Evolutionary conservation across 2,888 invertebrate species (phyloP), one percentile per base, ranked within the genome.

Genomic region (Gryllus longicercus): DNA sequence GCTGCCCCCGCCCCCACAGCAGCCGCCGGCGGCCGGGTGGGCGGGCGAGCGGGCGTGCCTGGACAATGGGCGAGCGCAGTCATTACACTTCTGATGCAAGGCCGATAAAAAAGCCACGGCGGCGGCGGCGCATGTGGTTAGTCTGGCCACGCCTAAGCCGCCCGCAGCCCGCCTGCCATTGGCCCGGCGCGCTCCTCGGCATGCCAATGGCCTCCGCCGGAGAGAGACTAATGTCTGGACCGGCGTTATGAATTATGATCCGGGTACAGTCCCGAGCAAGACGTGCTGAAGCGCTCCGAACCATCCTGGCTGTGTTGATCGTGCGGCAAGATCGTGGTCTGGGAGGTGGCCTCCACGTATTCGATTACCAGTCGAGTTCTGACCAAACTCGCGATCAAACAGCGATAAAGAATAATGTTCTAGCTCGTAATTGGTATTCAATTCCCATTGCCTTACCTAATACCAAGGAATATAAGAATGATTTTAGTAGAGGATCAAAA

Each of bases 91-190:
- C 63, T 63, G 16, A 63, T 63, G 63, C 63, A 63, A 63, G 63
- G 63, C 63, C 63, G 63, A 63, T 63, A 63, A 63, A 63, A 63
- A 63, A 63, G n/a, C 63, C 63, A 63, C 5, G 63, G 38, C 38
- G 38, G 38, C 38, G 38, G 38, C 38, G 63, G 63, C 63, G 63
- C 63, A 63, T 63, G 63, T 63, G 63, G 63, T 63, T 63, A 63
- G 63, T 8, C 63, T 63, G 63, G 63, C 63, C 63, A 63, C 63
- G 63, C 63, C 63, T 63, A 63, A 63, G 63, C 63, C 63, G 63
- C 63, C 8, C 16, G 63, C 14, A 63, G 63, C 8, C 14, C 63
- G 14, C n/a, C 63, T 63, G 63, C 63, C 63, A 63, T 63, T 63
- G 63, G 63, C n/a, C 63, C 63, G 63, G 16, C 63, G n/a, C 63